Conservation (phyloP, 2,888 invertebrate genomes). For the Brenthis daphne region DNA sequence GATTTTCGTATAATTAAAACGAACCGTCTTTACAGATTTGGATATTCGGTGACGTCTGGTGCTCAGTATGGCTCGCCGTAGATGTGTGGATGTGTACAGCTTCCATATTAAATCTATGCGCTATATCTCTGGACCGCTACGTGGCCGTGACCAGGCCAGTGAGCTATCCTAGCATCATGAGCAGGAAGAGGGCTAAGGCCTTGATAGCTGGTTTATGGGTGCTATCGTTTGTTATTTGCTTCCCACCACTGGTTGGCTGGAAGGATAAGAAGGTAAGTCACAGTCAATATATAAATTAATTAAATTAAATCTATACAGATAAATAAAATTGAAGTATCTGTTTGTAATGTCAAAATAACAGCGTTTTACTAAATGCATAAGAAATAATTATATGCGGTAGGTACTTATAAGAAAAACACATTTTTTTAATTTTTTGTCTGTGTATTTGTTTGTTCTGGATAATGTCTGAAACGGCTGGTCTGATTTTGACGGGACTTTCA, state of each 20-base stretch:
- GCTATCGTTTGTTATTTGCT: conserved; percentile 96
- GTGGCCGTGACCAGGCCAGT: conserved; percentile 98
- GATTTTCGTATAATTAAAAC: too few relatives aligned
- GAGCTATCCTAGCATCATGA: conserved; percentile 96
- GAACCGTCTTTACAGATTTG: conserved; percentile 85
- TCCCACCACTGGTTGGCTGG: conserved; percentile 97
- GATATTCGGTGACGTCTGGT: conserved; percentile 98
- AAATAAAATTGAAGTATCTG: too few relatives aligned
- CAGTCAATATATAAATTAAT: too few relatives aligned
- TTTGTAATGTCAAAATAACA: too few relatives aligned
- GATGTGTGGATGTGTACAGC: conserved; percentile 99
- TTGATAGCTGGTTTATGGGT: conserved; percentile 97
- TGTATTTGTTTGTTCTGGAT: too few relatives aligned
- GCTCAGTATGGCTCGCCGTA: conserved; percentile 97
- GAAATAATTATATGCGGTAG: too few relatives aligned
- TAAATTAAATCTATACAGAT: too few relatives aligned
- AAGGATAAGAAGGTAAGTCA: conserved; percentile 82
- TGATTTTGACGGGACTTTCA: too few relatives aligned
- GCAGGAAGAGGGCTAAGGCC: conserved; percentile 90
- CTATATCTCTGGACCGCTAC: conserved; percentile 96
- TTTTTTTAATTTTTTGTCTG: too few relatives aligned
- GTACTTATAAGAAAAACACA: too few relatives aligned
- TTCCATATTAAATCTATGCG: conserved; percentile 97
- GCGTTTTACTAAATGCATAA: too few relatives aligned
- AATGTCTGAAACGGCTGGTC: too few relatives aligned